phyloP scores from a whole-genome alignment of 1,140 invertebrate genomes.

The Himalopsyche phryganea region DNA sequence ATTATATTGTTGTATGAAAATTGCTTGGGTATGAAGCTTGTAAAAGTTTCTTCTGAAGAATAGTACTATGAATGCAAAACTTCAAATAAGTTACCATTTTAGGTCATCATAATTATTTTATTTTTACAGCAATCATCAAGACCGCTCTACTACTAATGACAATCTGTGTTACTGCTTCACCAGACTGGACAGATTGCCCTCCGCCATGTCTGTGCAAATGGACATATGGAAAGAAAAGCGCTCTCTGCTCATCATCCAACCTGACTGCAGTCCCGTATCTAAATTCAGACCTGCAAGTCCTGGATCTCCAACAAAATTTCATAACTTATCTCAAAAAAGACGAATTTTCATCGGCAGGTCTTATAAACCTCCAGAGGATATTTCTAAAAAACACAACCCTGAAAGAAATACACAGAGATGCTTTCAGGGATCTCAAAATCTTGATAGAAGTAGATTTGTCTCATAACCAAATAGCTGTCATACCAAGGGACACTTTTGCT shows the following conservation, averaged over 20 bases:
- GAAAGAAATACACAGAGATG: constrained; percentile 64
- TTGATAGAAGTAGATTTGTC: constrained; percentile 78
- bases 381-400: constrained; percentile 66
- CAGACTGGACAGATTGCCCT: constrained; percentile 72
- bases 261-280: constrained; percentile 65
- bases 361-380: constrained; percentile 74
- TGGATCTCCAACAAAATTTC: constrained; percentile 70
- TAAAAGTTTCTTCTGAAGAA: too few species aligned
- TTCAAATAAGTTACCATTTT: too few species aligned
- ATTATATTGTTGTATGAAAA: too few species aligned
- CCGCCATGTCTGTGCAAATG: constrained; percentile 73
- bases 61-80: too few species aligned
- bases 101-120: too few species aligned
- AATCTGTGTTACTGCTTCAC: constrained; percentile 24
- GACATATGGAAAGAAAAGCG: constrained; percentile 78
- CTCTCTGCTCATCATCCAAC: constrained; percentile 67
- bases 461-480: constrained; percentile 63
- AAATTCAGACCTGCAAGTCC: constrained; percentile 72
- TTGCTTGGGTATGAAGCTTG: too few species aligned
- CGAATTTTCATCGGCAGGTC: constrained; percentile 65
- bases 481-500: constrained; percentile 69
- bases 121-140: constrained; percentile 25
- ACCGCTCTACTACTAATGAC: constrained; percentile 23
- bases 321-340: constrained; percentile 66
- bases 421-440: constrained; percentile 74